Percentiles rank a stretch among this genome's conserved stretches.
phyloP scores from a whole-genome alignment of 1,140 invertebrate genomes.

The Maniola jurtina region DNA sequence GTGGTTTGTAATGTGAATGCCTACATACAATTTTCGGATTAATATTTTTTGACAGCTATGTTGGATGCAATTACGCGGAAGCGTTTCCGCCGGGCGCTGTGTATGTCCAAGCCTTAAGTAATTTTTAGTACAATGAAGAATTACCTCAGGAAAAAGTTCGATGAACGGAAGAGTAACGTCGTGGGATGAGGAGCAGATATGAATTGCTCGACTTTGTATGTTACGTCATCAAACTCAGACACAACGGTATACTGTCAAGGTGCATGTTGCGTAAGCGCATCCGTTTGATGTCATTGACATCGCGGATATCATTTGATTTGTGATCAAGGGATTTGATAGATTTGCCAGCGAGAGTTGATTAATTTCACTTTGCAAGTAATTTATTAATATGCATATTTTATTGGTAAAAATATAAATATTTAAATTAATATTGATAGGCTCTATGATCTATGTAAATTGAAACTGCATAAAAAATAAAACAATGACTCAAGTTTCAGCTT shows the following conservation, averaged over 20 bases:
- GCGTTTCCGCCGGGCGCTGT: too few relatives aligned
- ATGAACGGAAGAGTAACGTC: neutral
- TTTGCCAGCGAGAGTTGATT: conserved; percentile 55
- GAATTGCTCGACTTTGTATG: conserved; percentile 34
- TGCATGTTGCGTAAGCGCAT: conserved; percentile 67
- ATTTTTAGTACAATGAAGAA: conserved; percentile 20
- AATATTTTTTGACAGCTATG: too few relatives aligned
- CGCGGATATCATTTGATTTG: conserved; percentile 59
- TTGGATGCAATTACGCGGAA: too few relatives aligned
- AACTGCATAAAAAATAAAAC: too few relatives aligned
- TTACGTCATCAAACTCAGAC: conserved; percentile 55
- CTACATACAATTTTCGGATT: too few relatives aligned
- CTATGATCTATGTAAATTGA: too few relatives aligned
- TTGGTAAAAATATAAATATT: too few relatives aligned
- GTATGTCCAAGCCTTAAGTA: too few relatives aligned
- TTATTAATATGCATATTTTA: neutral
- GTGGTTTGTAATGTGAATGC: too few relatives aligned
- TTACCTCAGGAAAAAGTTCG: conserved; percentile 1
- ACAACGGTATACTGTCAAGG: conserved; percentile 66
- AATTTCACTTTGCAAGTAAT: conserved; percentile 24
- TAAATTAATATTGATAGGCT: too few relatives aligned
- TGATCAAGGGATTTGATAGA: conserved; percentile 48
- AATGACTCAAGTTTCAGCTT: too few relatives aligned
- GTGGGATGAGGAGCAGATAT: conserved; percentile 25
- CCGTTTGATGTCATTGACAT: conserved; percentile 72